Base-by-base conservation (phyloP, 92 coral and sea anemone genomes). In the Phenganax marumi region DNA sequence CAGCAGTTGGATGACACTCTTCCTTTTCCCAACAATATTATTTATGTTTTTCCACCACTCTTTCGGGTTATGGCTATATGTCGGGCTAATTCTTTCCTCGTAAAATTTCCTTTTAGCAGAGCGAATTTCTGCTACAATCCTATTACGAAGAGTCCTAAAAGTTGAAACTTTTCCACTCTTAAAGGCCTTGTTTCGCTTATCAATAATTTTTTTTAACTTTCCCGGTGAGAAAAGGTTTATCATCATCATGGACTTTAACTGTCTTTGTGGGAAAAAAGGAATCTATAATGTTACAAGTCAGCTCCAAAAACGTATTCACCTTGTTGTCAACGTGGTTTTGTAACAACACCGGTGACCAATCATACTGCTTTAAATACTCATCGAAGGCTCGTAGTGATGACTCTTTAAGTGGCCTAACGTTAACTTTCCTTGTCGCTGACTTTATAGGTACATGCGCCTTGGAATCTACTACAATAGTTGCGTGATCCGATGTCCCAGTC, bases 11-110 rank as follows among this genome's bases (percentile, higher is more conserved):
- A 52, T 52, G 54, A 43, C 52, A 70, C 8, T 70, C n/a, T 75
- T 75, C 58, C 23, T 23, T 56, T 56, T 56, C 17, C 50, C 66
- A 9, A 52, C 24, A 21, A 52, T 6, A 22, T 54, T 75, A 22
- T 52, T 75, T 8, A 52, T 18, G 17, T 12, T 54, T 64, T 64
- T 64, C 71, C 71, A 64, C 71, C 71, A 64, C 22, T 17, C 11
- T 33, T 64, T 64, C 17, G 60, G 60, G 60, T 54, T 54, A 10
- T 54, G 10, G 10, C 60, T 10, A 54, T 54, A 54, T 10, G 60
- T n/a, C 17, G 60, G 60, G 17, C 60, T 10, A n/a, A 54, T 54
- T 54, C 17, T 54, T 10, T n/a, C 17, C 11, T 54, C 60, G 17
- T 54, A 54, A 54, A 54, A 54, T 54, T 54, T n/a, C 10, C 60